Evolutionary conservation across 92 coral and sea anemone genomes (phyloP).

Genomic region (Montipora capitata): DNA sequence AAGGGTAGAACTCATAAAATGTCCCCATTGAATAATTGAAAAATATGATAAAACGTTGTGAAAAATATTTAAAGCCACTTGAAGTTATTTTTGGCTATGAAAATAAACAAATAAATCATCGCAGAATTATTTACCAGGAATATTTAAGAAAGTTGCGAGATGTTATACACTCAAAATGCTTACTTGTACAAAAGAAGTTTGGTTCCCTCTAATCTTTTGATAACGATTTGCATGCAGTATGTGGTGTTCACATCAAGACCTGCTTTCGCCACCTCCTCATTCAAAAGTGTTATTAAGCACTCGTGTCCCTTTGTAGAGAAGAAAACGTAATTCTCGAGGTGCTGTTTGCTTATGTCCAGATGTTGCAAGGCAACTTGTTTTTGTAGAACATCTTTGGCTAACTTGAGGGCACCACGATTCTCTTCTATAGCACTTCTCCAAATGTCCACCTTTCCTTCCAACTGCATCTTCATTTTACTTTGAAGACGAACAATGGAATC

Average conservation of each 20-base stretch:
- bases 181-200: slow-evolving; percentile 53
- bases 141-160: no score
- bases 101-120: slow-evolving; percentile 14
- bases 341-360: slow-evolving; percentile 30
- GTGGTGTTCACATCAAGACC: not conserved
- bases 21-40: no score
- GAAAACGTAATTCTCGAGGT: slow-evolving; percentile 17
- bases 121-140: no score
- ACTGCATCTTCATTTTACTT: slow-evolving; percentile 49
- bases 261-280: not conserved
- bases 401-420: slow-evolving; percentile 34
- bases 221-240: slow-evolving; percentile 1
- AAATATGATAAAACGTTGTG: slow-evolving; percentile 11
- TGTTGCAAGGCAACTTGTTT: slow-evolving; percentile 16
- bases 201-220: slow-evolving; percentile 3
- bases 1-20: not conserved
- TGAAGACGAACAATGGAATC: slow-evolving; percentile 1
- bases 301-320: slow-evolving; percentile 9
- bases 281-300: not conserved
- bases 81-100: slow-evolving; percentile 23
- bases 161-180: not conserved
- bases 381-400: slow-evolving; percentile 18
- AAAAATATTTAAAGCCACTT: slow-evolving; percentile 21
- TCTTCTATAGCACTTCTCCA: slow-evolving; percentile 18
- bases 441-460: slow-evolving; percentile 24